Evolutionary conservation across 2,888 invertebrate genomes (phyloP), one percentile per base, ranked within the genome.

Genomic region (Unio pictorum): DNA sequence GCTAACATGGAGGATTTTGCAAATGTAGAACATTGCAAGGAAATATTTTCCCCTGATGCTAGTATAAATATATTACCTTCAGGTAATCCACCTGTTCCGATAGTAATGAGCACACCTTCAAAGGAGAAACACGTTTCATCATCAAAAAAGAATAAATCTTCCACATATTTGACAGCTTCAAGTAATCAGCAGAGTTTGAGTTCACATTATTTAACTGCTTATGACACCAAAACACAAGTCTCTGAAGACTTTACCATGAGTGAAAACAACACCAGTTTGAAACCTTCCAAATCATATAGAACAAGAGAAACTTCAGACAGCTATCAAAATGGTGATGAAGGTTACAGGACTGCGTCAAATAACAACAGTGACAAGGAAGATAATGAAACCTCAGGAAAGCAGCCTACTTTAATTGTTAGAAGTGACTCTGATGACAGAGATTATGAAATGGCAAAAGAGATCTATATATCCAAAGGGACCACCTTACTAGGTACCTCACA

Each of bases 401-500:
- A 62, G 18, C 45, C 64, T 55, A 60, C 62, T 54, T 54, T 60
- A 45, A 45, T 34, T 59, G 57, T 64, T 57, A 67, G 55, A 67
- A 76, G 67, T 64, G 57, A 68, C 28, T 56, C 70, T 55, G 61
- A 68, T 60, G 80, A 81, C 64, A 62, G 69, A 30, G 80, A 81
- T 59, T 73, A 74, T 66, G 80, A 80, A 57, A 74, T 77, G 66
- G 81, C 81, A n/a, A 80, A 79, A 72, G 84, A 84, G 70, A 79
- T 84, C n/a, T 84, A 84, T 67, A 81, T 83, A 61, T 82, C 84
- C 7, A 81, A 81, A 73, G 84, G 84, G 55, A 69, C 80, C 61
- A 79, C 80, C 60, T 72, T 81, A 55, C 81, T 83, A 15, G 70
- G 81, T 20, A 75, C 81, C 6, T 76, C 68, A 69, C 73, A 79